Percentiles rank a stretch among this genome's conserved stretches.
Evolutionary conservation across 2,888 invertebrate genomes (phyloP).

Genomic region (Drosophila prolongata): DNA sequence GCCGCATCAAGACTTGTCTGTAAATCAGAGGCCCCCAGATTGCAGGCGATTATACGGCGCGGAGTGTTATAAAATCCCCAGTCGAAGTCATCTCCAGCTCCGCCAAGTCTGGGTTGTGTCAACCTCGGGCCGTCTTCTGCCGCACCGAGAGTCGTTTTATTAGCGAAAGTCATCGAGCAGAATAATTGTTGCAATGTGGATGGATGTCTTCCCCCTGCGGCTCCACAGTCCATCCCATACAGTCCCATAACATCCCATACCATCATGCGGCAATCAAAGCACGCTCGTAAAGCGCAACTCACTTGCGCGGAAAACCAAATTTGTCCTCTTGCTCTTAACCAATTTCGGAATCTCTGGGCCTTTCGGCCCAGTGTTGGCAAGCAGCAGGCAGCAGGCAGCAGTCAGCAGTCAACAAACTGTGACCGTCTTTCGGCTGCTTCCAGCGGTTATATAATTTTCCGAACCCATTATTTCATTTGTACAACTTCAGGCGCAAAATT

Average conservation of each 20-base stretch:
- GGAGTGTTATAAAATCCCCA: constrained; percentile 66
- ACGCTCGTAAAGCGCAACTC: constrained; percentile 71
- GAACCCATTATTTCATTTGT: constrained; percentile 69
- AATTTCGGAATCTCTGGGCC: constrained; percentile 27
- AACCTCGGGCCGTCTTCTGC: constrained; percentile 15
- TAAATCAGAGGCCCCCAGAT: constrained; percentile 31
- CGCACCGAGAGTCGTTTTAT: constrained; percentile 63
- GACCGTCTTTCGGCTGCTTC: constrained; percentile 48
- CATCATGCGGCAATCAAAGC: constrained; percentile 56
- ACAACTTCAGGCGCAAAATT: constrained; percentile 55
- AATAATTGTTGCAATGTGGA: constrained; percentile 78
- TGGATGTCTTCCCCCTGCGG: constrained; percentile 24
- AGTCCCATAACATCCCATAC: constrained; percentile 8
- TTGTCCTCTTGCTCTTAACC: constrained; percentile 48
- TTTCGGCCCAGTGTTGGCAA: constrained; percentile 28
- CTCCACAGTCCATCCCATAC: constrained; percentile 24
- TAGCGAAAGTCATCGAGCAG: constrained; percentile 82
- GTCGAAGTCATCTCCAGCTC: constrained; percentile 32
- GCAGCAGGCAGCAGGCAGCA: constrained; percentile 38
- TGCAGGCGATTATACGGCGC: constrained; percentile 52
- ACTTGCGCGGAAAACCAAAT: constrained; percentile 70
- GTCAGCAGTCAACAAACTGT: constrained; percentile 65
- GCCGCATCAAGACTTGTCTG: constrained; percentile 22
- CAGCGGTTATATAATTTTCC: constrained; percentile 65
- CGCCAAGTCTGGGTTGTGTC: constrained; percentile 28